phyloP scores from a whole-genome alignment of 1,140 invertebrate genomes.

The Camponotus floridanus region DNA sequence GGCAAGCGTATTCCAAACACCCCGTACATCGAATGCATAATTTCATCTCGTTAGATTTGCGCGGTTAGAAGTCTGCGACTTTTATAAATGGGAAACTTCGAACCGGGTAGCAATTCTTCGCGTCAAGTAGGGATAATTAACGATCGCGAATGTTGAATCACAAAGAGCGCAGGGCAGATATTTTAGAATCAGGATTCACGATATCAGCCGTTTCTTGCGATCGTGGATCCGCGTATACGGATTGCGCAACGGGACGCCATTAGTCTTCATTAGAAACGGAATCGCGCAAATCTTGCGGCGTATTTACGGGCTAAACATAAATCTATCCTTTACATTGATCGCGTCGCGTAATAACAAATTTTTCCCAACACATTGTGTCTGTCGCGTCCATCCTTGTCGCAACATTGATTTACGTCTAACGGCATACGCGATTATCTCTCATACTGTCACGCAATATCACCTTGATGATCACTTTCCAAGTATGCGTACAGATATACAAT shows the following conservation, averaged over 20 bases:
- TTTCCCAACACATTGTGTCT: slow-evolving; percentile 27
- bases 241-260: slow-evolving; percentile 47
- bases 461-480: not conserved
- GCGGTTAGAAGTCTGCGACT: slow-evolving; percentile 10
- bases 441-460: slow-evolving; percentile 13
- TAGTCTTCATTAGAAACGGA: slow-evolving; percentile 44
- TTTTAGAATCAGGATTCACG: slow-evolving; percentile 53
- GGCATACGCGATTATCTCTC: slow-evolving; percentile 2
- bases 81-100: slow-evolving; percentile 32
- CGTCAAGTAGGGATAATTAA: slow-evolving; percentile 48
- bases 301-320: slow-evolving; percentile 44
- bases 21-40: slow-evolving; percentile 19
- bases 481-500: no score
- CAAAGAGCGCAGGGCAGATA: not conserved
- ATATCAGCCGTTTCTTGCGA: slow-evolving; percentile 46
- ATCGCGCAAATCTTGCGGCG: slow-evolving; percentile 28
- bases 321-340: slow-evolving; percentile 44
- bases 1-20: not conserved
- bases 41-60: slow-evolving; percentile 42
- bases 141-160: slow-evolving; percentile 38
- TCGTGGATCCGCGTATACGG: slow-evolving; percentile 4
- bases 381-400: slow-evolving; percentile 19
- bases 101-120: slow-evolving; percentile 12
- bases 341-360: not conserved
- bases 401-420: not conserved